These are phyloP conservation scores for Steinernema feltiae DNA, from an alignment of 1,140 invertebrate genomes.

Conservation along the genomic window DNA sequence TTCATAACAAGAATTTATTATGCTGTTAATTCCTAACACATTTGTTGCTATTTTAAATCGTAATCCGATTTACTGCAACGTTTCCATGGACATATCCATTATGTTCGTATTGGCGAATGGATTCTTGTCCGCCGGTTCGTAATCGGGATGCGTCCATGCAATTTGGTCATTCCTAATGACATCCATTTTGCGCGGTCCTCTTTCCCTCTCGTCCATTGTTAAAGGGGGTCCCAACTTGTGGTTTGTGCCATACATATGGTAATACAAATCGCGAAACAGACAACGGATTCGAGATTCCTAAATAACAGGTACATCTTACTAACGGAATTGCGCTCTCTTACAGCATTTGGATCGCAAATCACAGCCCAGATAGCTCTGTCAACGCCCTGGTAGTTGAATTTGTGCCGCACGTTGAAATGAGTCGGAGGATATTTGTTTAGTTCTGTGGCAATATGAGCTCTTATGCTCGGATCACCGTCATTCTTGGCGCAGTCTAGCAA, in stretches of 20 bases:
- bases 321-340: background rate
- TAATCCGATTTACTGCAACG: too few relatives aligned
- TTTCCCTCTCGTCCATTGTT: background rate
- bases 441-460: background rate
- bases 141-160: background rate
- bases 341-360: background rate
- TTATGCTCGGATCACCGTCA: background rate
- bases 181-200: background rate
- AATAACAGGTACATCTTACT: background rate
- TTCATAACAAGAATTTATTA: too few relatives aligned
- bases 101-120: background rate
- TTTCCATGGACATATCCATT: conserved; percentile 1
- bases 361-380: background rate
- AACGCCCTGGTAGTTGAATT: background rate
- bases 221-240: background rate
- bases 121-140: background rate
- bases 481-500: background rate
- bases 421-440: background rate
- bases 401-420: background rate
- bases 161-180: background rate
- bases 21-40: background rate
- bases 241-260: background rate
- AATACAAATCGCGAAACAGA: background rate
- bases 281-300: conserved; percentile 1
- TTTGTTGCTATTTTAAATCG: too few relatives aligned